These are phyloP conservation scores for Eretmochelys imbricata DNA, from an alignment of 2,113 vertebrate genomes.

Conservation along the genomic window DNA sequence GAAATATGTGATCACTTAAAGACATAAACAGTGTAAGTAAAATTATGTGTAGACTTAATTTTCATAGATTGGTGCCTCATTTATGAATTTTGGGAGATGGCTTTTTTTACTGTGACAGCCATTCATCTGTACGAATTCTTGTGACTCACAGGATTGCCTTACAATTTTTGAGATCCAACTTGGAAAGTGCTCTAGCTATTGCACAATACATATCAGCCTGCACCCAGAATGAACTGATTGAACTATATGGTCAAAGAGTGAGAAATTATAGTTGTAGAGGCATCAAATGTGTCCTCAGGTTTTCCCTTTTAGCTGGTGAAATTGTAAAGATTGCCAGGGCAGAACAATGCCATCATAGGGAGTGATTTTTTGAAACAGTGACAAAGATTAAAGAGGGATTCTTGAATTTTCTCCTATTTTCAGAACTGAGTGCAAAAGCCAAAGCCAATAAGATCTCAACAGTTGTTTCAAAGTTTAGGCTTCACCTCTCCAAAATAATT, in stretches of 20 bases:
- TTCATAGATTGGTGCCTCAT: background rate
- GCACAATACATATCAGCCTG: no score
- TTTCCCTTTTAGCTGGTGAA: no score
- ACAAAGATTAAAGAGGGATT: background rate
- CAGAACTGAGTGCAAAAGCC: background rate
- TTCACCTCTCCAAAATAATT: background rate
- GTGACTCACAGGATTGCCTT: background rate
- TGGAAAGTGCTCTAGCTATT: no score
- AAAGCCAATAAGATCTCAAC: background rate
- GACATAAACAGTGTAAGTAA: background rate
- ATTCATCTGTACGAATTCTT: background rate
- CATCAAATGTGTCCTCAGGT: no score
- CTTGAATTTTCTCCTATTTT: background rate
- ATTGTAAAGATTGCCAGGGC: no score
- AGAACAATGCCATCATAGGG: no score
- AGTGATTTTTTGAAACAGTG: no score
- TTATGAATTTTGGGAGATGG: background rate
- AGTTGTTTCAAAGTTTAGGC: background rate
- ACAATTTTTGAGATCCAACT: no score
- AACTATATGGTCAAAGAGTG: no score
- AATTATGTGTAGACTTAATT: background rate
- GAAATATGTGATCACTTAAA: background rate
- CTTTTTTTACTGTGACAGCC: background rate
- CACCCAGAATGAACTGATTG: no score
- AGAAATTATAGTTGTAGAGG: no score